Evolutionary conservation across 2,888 invertebrate genomes (phyloP).

Genomic region (Erebia ligea): DNA sequence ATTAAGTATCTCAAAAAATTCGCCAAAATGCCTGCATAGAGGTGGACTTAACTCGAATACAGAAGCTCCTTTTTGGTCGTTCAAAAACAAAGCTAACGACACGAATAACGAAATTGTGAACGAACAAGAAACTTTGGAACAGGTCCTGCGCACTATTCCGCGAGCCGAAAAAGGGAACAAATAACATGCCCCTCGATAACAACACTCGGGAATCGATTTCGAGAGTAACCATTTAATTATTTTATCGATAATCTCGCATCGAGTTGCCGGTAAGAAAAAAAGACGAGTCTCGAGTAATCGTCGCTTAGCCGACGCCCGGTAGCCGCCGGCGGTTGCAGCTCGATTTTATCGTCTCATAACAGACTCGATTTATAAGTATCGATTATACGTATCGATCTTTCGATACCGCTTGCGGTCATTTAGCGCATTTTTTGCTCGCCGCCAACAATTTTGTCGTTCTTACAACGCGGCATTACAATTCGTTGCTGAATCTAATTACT

Average conservation of each 20-base stretch:
- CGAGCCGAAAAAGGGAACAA: conserved; percentile 75
- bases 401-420: conserved; percentile 76
- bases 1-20: background rate
- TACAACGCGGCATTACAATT: background rate
- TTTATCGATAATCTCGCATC: conserved; percentile 83
- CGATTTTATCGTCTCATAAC: conserved; percentile 82
- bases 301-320: conserved; percentile 81
- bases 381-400: conserved; percentile 80
- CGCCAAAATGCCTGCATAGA: background rate
- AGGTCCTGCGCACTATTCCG: conserved; percentile 55
- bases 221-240: conserved; percentile 84
- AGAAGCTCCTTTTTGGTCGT: conserved; percentile 11
- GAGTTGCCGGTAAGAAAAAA: conserved; percentile 70
- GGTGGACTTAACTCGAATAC: conserved; percentile 7
- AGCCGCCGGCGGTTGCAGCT: conserved; percentile 76
- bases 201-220: conserved; percentile 83
- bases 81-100: conserved; percentile 18
- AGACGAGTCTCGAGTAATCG: conserved; percentile 77
- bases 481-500: conserved; percentile 17
- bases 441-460: conserved; percentile 50
- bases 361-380: conserved; percentile 82
- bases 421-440: conserved; percentile 59
- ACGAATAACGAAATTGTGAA: conserved; percentile 20
- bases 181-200: conserved; percentile 75
- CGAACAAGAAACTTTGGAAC: conserved; percentile 30